These are phyloP conservation scores for Cotesia chilonis DNA, from an alignment of 1,140 invertebrate species.

Conservation along the genomic window DNA sequence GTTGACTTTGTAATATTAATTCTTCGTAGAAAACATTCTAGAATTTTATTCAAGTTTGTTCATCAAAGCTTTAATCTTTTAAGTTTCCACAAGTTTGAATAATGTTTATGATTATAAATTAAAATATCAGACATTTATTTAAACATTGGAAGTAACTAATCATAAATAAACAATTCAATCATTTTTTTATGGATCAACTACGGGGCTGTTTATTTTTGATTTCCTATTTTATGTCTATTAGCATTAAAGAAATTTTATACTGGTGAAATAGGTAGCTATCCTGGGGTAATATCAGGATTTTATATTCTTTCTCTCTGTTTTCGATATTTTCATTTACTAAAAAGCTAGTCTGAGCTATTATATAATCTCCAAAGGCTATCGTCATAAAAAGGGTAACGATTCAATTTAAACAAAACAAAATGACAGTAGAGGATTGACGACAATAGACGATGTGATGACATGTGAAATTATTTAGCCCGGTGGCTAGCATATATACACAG, in stretches of 20 bases:
- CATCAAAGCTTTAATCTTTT: too few relatives aligned
- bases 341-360: constrained; percentile 40
- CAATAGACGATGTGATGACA: constrained; percentile 2
- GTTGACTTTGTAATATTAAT: too few relatives aligned
- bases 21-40: too few relatives aligned
- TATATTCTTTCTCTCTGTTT: not conserved
- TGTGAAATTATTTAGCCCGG: not conserved
- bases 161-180: too few relatives aligned
- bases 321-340: constrained; percentile 34
- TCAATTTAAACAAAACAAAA: constrained; percentile 34
- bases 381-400: constrained; percentile 34
- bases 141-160: too few relatives aligned
- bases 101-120: too few relatives aligned
- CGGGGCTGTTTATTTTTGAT: too few relatives aligned
- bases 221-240: not conserved
- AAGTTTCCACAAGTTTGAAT: too few relatives aligned
- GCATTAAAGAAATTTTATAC: constrained; percentile 2
- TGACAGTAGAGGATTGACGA: not conserved
- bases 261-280: not conserved
- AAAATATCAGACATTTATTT: too few relatives aligned
- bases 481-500: not conserved
- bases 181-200: too few relatives aligned
- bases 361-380: constrained; percentile 25
- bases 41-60: too few relatives aligned
- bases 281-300: not conserved